Conservation (phyloP, 2,797 vertebrate genomes). For the Steatocranus sp. region DNA sequence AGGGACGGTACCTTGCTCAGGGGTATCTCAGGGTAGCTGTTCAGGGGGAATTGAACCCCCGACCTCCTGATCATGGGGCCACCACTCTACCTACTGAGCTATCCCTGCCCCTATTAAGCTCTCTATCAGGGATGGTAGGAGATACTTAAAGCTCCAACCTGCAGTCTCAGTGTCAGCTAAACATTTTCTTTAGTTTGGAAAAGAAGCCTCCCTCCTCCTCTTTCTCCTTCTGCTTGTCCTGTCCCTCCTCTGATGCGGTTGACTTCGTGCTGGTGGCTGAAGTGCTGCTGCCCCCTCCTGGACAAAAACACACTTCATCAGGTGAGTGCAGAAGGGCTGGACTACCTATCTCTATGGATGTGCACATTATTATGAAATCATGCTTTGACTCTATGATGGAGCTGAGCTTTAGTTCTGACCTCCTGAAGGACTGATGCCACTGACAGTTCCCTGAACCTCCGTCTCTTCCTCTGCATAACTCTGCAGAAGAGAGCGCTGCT, state of each 20-base stretch:
- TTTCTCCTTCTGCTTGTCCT: slow-evolving; percentile 60
- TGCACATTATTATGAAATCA: not conserved
- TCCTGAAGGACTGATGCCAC: slow-evolving; percentile 71
- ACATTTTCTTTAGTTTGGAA: slow-evolving; percentile 93
- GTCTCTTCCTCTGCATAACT: slow-evolving; percentile 89
- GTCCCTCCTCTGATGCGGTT: slow-evolving; percentile 73
- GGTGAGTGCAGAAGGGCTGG: not conserved
- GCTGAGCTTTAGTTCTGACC: slow-evolving; percentile 20
- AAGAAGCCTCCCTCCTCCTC: slow-evolving; percentile 83
- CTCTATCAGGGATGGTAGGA: not conserved
- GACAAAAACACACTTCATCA: slow-evolving; percentile 74
- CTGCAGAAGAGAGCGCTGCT: slow-evolving; percentile 84
- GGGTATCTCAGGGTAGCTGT: too few species aligned
- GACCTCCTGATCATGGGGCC: too few species aligned
- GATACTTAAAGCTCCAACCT: slow-evolving; percentile 41
- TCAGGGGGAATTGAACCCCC: too few species aligned
- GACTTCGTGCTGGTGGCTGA: slow-evolving; percentile 67
- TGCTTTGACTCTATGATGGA: not conserved
- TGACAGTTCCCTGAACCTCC: slow-evolving; percentile 86
- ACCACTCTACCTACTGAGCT: too few species aligned
- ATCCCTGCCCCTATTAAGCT: too few species aligned
- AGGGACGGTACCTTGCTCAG: too few species aligned
- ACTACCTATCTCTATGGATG: not conserved
- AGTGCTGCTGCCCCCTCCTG: slow-evolving; percentile 80
- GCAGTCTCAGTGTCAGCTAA: slow-evolving; percentile 80